Base-by-base conservation (phyloP, 23 tunicate species). In the Clavelina lepadiformis region DNA sequence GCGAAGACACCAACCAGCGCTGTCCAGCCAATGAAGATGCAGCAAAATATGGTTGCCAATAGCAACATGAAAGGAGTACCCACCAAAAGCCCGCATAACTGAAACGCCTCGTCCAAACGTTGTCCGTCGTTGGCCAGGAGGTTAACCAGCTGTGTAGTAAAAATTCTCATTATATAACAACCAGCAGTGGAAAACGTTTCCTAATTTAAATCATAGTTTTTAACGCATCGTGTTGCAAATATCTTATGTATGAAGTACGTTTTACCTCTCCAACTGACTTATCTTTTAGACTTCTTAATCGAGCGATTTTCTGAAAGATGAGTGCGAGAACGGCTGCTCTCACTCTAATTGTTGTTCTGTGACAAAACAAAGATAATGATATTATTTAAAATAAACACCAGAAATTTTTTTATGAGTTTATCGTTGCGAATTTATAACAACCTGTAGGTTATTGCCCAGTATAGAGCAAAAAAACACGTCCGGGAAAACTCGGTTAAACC, bases 201-300 rank as follows among this genome's bases (percentile, higher is more conserved):
- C n/a, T n/a, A n/a, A n/a, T n/a, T n/a, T n/a, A n/a, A n/a, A n/a
- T n/a, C n/a, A n/a, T n/a, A n/a, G n/a, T 11, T 41, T 41, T 41
- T 41, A 8, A 8, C 13, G 49, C 49, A 41, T 41, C 49, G 49
- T 41, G 49, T 8, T 41, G 49, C 49, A 41, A 41, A 15, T 41
- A 41, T 41, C 15, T 41, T 8, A 8, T 41, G 49, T 41, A 41
- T 41, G 13, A 41, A 8, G 15, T 41, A 41, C 49, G 49, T 11
- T 59, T 63, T 31, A 88, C 96, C 88, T 88, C 88, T 67, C 96
- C 96, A 50, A 88, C 96, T 19, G 96, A 88, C 58, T 80, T 88
- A 56, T 88, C 82, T 61, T 88, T 88, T 20, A 88, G 53, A 46
- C 88, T 88, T 46, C 96, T 60, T 28, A 88, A 35, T 32, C 78